Evolutionary conservation across 2,888 invertebrate species (phyloP).

Genomic region (Euzetes globulus): DNA sequence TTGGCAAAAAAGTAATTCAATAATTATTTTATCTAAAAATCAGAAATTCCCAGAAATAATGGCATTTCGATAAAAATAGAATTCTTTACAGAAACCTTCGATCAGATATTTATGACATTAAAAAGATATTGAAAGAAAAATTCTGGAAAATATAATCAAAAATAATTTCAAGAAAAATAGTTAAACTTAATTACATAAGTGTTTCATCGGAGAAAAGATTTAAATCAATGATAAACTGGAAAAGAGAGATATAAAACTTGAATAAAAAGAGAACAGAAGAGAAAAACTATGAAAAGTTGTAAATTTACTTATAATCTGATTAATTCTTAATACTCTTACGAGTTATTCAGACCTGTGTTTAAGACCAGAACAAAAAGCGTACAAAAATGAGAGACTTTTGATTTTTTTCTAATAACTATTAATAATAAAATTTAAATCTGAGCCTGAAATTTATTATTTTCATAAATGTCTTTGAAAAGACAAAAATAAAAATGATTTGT

Average conservation of each 20-base stretch:
- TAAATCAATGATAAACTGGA: neutral
- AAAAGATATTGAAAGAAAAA: neutral
- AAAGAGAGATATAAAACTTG: neutral
- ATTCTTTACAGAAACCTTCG: too few relatives aligned
- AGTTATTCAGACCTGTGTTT: too few relatives aligned
- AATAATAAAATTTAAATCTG: neutral
- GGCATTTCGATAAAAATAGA: neutral
- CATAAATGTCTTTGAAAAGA: neutral
- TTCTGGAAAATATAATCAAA: neutral
- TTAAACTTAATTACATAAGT: too few relatives aligned
- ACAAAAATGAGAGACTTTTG: too few relatives aligned
- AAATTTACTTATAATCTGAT: slow-evolving; percentile 9
- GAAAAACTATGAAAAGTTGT: neutral
- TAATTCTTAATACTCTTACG: neutral
- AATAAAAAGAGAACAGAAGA: neutral
- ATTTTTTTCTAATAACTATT: neutral
- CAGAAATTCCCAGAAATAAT: neutral
- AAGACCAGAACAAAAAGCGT: too few relatives aligned
- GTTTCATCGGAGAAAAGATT: neutral
- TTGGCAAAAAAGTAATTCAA: neutral
- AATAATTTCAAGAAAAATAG: slow-evolving; percentile 10
- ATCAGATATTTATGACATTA: too few relatives aligned
- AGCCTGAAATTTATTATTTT: neutral
- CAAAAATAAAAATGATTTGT: neutral
- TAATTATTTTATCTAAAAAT: neutral